Base-by-base conservation (phyloP, 2,888 invertebrate genomes). In the Tipula confusa region DNA sequence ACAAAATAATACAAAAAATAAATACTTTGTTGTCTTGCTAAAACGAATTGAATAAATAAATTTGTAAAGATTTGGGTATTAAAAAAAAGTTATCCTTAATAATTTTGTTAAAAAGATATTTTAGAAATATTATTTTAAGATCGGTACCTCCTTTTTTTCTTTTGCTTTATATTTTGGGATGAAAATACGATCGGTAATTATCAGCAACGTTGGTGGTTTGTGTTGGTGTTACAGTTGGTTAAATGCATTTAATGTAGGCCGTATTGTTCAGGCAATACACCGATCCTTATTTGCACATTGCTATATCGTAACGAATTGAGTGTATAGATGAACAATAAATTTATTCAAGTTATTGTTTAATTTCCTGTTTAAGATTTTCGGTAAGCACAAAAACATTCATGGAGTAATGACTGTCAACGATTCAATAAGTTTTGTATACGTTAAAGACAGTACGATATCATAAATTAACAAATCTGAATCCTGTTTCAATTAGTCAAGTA, bases 21-120 rank as follows among this genome's bases (percentile, higher is more conserved):
- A 7, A 24, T 64, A 64, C 64, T 64, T 64, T 64, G 64, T 64
- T 64, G 64, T 64, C 64, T 64, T 64, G 64, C 64, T 64, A 64
- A 64, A 64, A 24, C 24, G 64, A 64, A 64, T 64, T 64, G 64
- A 2, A 43, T 15, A 43, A 18, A 43, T 4, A 36, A 36, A 43
- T 43, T 43, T 43, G 15, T 15, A 43, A 43, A 43, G 43, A 15
- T 43, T 43, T 43, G 3, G n/a, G n/a, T 43, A 15, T 15, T 6
- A 15, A 38, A n/a, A n/a, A n/a, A n/a, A n/a, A n/a, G 24, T 64
- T 64, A 64, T 64, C 64, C 64, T 64, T 18, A 64, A 64, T n/a
- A 43, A 64, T 24, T 64, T 24, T 64, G 24, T 43, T 43, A n/a
- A 24, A 64, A 64, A 64, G 24, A 7, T 24, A 4, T 48, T 64